A percentile compares a stretch with the other conserved stretches of the same genome.
phyloP scores from a whole-genome alignment of 2,113 vertebrate species.

The Apodemus sylvaticus region DNA sequence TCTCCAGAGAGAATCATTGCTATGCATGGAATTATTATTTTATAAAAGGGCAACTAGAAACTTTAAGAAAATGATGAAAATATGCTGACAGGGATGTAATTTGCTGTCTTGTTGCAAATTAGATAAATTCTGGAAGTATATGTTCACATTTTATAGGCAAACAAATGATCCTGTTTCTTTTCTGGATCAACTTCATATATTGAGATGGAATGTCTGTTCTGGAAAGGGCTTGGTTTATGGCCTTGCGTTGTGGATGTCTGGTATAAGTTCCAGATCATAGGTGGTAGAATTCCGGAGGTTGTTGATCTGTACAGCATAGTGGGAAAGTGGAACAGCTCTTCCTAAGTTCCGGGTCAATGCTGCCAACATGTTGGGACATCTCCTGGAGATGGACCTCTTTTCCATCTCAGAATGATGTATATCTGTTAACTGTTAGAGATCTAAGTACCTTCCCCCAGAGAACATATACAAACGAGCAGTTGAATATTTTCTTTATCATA shows the following conservation, averaged over 20 bases:
- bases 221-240: neutral
- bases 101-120: constrained; percentile 11
- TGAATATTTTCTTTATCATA: constrained; percentile 32
- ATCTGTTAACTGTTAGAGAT: constrained; percentile 1
- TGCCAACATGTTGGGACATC: neutral
- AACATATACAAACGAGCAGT: constrained; percentile 1
- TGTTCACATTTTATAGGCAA: constrained; percentile 7
- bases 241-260: neutral
- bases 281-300: neutral
- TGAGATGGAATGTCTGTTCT: constrained; percentile 26
- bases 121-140: constrained; percentile 39
- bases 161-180: constrained; percentile 8
- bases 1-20: neutral
- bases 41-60: constrained; percentile 23
- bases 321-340: neutral
- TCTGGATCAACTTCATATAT: neutral
- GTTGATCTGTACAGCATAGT: neutral
- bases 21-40: constrained; percentile 31
- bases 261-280: neutral
- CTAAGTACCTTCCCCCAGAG: constrained; percentile 16
- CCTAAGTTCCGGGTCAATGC: neutral
- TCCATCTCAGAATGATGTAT: neutral
- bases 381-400: neutral
- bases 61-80: neutral
- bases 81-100: neutral